Evolutionary conservation across 2,888 invertebrate species (phyloP), one percentile per base, ranked within the genome.

Genomic region (Philopedon plagiatum): DNA sequence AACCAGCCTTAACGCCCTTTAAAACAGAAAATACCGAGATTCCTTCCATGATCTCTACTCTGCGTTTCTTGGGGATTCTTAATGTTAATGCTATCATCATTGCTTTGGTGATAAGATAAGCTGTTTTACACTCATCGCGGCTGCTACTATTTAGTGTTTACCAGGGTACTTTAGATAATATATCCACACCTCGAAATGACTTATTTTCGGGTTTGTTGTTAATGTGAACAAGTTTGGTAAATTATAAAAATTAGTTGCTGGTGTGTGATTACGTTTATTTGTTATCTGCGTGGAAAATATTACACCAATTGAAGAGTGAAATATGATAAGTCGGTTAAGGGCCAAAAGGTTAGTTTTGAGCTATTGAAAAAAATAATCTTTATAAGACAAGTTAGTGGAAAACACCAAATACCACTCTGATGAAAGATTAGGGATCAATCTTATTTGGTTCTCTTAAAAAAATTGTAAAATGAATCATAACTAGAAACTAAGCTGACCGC

Each of bases 71-170:
- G 76, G 79, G 77, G 79, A 80, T 81, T 79, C 57, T 61, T 71
- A 71, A 71, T 71, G 71, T 66, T 76, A 79, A 80, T 80, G 80
- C 79, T 80, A 82, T 82, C 81, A 80, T 81, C 81, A 80, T 82
- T 81, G 80, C 81, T 79, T 76, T 75, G 68, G 75, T 82, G 84
- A 84, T 83, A 84, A 84, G 83, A 83, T 81, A 78, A 70, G 79
- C 77, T 82, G 82, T 82, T 83, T 82, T 80, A 83, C 83, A 83
- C 81, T 81, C 77, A 78, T 80, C 75, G 80, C 80, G 80, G 80
- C 80, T 78, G 81, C 81, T 81, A 80, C 80, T 80, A 81, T 81
- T 81, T 78, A 81, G 80, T 81, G 83, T 83, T 83, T 82, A 82
- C 80, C 80, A 80, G 79, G 78, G 74, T 76, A 80, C 80, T 82